Evolutionary conservation across 23 tunicate genomes (phyloP).

Genomic region (Ascidia mentula): DNA sequence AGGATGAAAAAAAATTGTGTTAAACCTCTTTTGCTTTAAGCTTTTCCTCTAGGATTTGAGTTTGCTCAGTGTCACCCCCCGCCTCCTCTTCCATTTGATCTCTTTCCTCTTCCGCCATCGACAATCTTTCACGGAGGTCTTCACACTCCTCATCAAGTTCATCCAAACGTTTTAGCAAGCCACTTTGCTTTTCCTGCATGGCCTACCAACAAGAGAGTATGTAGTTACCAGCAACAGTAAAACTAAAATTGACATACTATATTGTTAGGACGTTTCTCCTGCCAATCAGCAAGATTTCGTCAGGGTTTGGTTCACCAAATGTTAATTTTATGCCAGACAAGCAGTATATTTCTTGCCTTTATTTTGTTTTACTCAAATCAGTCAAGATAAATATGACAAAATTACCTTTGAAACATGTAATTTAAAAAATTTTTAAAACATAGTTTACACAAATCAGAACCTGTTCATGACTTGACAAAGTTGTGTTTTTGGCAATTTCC

Average conservation of each 20-base stretch:
- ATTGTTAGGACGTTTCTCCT: too few species aligned
- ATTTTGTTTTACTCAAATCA: too few species aligned
- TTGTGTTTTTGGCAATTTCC: constrained; percentile 35
- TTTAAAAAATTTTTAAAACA: too few species aligned
- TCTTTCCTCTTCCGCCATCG: constrained; percentile 53
- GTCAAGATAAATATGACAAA: too few species aligned
- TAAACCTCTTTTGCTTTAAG: constrained; percentile 9
- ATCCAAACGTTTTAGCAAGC: constrained; percentile 48
- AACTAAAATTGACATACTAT: too few species aligned
- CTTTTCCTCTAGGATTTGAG: neutral
- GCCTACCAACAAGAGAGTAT: constrained; percentile 28
- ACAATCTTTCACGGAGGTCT: constrained; percentile 46
- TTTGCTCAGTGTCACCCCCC: constrained; percentile 13
- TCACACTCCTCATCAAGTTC: constrained; percentile 74
- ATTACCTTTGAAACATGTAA: too few species aligned
- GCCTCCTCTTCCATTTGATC: constrained; percentile 36
- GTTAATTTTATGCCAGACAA: too few species aligned
- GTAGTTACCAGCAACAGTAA: too few species aligned
- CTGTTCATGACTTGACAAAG: constrained; percentile 62
- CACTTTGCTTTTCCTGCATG: constrained; percentile 58
- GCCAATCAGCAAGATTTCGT: too few species aligned
- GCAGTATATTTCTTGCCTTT: too few species aligned
- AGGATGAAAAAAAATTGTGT: neutral
- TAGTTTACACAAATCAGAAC: too few species aligned
- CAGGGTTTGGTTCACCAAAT: too few species aligned